Conservation (phyloP, 2,888 invertebrate species). For the Magallana nippona region DNA sequence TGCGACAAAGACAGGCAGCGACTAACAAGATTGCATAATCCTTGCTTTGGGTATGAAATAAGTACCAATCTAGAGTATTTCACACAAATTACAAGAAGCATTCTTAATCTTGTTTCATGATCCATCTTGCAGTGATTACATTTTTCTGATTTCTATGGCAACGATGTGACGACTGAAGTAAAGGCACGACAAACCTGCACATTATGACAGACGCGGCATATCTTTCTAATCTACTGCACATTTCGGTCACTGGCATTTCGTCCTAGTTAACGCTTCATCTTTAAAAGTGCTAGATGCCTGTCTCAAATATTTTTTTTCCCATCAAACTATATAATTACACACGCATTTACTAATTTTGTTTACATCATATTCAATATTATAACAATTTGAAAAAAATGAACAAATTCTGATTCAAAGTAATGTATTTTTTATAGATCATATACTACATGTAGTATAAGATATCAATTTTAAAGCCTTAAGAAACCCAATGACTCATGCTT, state of each 20-base stretch:
- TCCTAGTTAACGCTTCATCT: not conserved
- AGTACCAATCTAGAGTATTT: not conserved
- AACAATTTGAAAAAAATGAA: not conserved
- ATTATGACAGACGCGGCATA: not conserved
- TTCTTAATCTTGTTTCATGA: not conserved
- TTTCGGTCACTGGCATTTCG: constrained; percentile 1
- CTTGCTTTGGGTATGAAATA: not conserved
- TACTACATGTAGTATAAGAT: too few species aligned
- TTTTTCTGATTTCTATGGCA: constrained; percentile 18
- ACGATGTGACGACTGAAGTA: constrained; percentile 2
- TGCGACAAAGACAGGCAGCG: not conserved
- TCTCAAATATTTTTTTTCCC: not conserved
- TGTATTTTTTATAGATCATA: not conserved
- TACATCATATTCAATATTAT: too few species aligned
- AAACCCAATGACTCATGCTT: not conserved
- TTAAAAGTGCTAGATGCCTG: constrained; percentile 4
- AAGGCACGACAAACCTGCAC: constrained; percentile 20
- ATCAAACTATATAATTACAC: too few species aligned
- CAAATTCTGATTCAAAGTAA: not conserved
- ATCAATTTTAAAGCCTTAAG: too few species aligned
- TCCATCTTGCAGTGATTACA: constrained; percentile 21
- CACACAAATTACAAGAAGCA: too few species aligned
- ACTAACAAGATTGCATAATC: not conserved
- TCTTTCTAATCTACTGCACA: not conserved
- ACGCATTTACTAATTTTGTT: too few species aligned